Percentiles rank a stretch among this genome's conserved stretches.
phyloP scores from a whole-genome alignment of 1,140 invertebrate species.

The Drosophila quadrilineata region DNA sequence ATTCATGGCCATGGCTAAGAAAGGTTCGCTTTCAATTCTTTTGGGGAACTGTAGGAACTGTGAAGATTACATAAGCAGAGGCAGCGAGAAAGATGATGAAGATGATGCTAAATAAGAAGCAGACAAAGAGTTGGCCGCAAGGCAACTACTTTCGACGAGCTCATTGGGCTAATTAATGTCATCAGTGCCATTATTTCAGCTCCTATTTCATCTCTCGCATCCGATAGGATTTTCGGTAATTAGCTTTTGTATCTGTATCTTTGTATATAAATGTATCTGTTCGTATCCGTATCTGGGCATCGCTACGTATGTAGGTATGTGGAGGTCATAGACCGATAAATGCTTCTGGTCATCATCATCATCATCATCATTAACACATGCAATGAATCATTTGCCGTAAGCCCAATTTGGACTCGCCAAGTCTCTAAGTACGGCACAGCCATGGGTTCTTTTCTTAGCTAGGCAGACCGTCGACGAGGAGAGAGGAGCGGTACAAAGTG shows the following conservation, averaged over 20 bases:
- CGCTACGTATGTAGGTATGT: background rate
- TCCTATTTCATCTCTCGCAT: no score
- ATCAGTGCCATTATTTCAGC: constrained; percentile 62
- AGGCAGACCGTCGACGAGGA: no score
- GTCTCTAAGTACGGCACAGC: no score
- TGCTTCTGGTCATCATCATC: constrained; percentile 58
- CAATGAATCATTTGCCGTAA: constrained; percentile 49
- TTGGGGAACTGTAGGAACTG: constrained; percentile 38
- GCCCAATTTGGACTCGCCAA: no score
- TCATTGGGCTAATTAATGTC: constrained; percentile 68
- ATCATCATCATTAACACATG: constrained; percentile 59
- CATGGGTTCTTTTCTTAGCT: no score
- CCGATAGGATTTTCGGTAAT: constrained; percentile 58
- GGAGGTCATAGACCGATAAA: constrained; percentile 56
- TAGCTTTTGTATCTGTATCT: constrained; percentile 42
- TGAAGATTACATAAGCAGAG: constrained; percentile 13
- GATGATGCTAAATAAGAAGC: background rate
- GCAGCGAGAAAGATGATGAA: no score
- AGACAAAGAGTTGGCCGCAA: constrained; percentile 2
- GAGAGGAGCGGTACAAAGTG: no score
- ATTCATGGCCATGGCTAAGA: constrained; percentile 46
- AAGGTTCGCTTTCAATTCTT: background rate
- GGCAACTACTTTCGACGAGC: constrained; percentile 29
- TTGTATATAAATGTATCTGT: background rate
- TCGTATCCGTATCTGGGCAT: background rate